Evolutionary conservation across 30 jellyfish, hydroid and myxozoan species (phyloP).

Genomic region (Pseudorhiza aurosa): DNA sequence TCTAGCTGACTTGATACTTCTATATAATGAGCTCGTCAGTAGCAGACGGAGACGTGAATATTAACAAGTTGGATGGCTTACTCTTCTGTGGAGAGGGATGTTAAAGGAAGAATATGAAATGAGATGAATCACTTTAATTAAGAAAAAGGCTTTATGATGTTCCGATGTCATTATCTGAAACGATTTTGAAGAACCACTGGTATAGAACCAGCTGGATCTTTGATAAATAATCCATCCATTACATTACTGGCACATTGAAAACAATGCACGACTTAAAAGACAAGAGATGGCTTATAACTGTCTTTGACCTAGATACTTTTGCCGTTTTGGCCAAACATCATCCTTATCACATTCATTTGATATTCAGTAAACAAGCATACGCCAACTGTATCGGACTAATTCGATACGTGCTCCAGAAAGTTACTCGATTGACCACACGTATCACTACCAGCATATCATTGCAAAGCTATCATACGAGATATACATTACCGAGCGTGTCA

Average conservation of each 20-base stretch:
- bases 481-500: too few species aligned
- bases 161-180: constrained; percentile 46
- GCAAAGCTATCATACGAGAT: not conserved
- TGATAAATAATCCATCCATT: constrained; percentile 61
- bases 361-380: constrained; percentile 38
- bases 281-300: constrained; percentile 69
- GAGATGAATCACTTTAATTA: constrained; percentile 40
- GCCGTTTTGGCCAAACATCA: constrained; percentile 68
- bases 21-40: too few species aligned
- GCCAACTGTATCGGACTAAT: constrained; percentile 16
- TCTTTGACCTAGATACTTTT: constrained; percentile 64
- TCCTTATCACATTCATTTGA: constrained; percentile 24
- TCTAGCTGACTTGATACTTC: too few species aligned
- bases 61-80: not conserved
- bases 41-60: too few species aligned
- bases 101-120: constrained; percentile 13
- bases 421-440: not conserved
- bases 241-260: constrained; percentile 71
- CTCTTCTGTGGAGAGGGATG: not conserved
- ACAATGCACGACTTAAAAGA: constrained; percentile 48
- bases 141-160: constrained; percentile 46
- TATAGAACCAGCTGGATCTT: constrained; percentile 59
- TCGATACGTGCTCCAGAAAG: not conserved
- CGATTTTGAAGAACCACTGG: constrained; percentile 18
- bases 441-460: too few species aligned